Percentiles rank a stretch among this genome's conserved stretches.
Evolutionary conservation across 2,888 invertebrate genomes (phyloP).

Genomic region (Xestia xanthographa): DNA sequence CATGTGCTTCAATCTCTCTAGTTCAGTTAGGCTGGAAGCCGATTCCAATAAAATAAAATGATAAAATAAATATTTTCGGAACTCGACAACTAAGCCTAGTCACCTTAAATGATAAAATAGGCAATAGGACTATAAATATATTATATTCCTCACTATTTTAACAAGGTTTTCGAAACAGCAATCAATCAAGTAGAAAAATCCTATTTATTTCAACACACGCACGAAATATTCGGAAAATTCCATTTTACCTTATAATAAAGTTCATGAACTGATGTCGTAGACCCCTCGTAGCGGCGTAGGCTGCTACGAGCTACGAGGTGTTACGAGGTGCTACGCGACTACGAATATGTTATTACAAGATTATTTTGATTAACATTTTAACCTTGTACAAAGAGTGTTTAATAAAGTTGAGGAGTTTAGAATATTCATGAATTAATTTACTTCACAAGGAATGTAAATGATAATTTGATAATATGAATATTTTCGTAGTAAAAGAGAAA

Average conservation of each 20-base stretch:
- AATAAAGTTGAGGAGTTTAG: not conserved
- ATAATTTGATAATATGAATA: no score
- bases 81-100: not conserved
- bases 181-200: conserved; percentile 21
- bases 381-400: conserved; percentile 9
- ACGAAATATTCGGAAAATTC: conserved; percentile 21
- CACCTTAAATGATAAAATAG: not conserved
- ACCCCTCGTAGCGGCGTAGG: conserved; percentile 30
- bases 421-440: not conserved
- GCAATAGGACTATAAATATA: no score
- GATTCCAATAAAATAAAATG: not conserved
- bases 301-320: conserved; percentile 24
- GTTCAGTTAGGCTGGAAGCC: not conserved
- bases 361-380: conserved; percentile 33
- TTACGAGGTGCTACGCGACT: conserved; percentile 35
- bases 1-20: no score
- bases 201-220: conserved; percentile 21
- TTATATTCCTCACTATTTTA: not conserved
- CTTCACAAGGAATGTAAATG: not conserved
- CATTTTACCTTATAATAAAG: conserved; percentile 28
- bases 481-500: not conserved
- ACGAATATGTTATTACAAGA: conserved; percentile 17
- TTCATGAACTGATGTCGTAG: conserved; percentile 8
- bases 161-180: not conserved
- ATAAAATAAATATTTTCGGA: not conserved